These are phyloP conservation scores for Boulengeromyrus knoepffleri DNA, from an alignment of 2,113 vertebrate genomes.

Conservation along the genomic window DNA sequence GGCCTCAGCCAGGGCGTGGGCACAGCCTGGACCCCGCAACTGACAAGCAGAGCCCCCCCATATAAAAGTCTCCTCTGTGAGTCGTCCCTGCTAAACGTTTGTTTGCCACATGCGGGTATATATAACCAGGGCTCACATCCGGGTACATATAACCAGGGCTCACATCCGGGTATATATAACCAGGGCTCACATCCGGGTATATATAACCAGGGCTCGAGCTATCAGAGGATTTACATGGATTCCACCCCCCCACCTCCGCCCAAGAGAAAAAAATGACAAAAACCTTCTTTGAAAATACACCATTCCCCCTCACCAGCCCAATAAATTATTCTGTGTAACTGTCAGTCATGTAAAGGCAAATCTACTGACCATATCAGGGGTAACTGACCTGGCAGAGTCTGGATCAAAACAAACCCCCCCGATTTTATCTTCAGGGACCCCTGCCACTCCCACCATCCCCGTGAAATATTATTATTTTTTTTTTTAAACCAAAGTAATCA, in stretches of 20 bases:
- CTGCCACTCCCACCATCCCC: background rate
- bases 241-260: background rate
- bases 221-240: background rate
- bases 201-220: background rate
- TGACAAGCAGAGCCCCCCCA: background rate
- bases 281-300: background rate
- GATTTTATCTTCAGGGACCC: background rate
- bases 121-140: too few species aligned
- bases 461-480: background rate
- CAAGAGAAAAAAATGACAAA: background rate
- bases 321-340: background rate
- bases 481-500: background rate
- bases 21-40: background rate
- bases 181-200: background rate
- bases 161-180: background rate
- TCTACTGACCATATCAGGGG: background rate
- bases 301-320: background rate
- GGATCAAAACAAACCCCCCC: background rate
- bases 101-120: background rate
- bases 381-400: background rate
- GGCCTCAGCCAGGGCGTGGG: background rate
- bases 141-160: background rate
- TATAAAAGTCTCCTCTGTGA: background rate
- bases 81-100: background rate
- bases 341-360: background rate